Percentiles rank a stretch among this genome's conserved stretches.
phyloP scores from a whole-genome alignment of 2,888 invertebrate species.

The Mylabris sibirica region DNA sequence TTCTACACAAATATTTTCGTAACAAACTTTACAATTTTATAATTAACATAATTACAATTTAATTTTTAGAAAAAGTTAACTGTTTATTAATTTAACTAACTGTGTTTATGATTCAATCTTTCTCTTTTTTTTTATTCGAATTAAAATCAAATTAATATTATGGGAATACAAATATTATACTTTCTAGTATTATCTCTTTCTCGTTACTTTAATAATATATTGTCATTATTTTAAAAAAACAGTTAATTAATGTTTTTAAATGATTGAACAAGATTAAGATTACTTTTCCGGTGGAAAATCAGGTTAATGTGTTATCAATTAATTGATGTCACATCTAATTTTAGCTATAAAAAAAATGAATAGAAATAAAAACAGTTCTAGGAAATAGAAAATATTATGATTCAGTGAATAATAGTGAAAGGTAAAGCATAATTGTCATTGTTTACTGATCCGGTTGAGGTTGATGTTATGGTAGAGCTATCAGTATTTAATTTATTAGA shows the following conservation, averaged over 20 bases:
- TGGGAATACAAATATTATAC: neutral
- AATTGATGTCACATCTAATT: neutral
- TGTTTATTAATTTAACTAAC: constrained; percentile 13
- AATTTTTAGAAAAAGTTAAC: constrained; percentile 19
- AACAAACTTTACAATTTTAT: constrained; percentile 5
- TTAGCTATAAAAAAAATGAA: neutral
- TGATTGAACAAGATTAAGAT: neutral
- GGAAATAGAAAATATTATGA: neutral
- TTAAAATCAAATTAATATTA: neutral
- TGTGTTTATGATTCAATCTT: neutral
- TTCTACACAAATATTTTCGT: neutral
- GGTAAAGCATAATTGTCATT: neutral
- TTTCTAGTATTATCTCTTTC: neutral
- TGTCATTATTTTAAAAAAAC: neutral
- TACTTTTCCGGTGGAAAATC: neutral
- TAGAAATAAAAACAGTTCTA: neutral
- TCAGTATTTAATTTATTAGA: neutral
- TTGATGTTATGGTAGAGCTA: neutral
- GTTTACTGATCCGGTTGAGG: neutral
- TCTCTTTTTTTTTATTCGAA: neutral
- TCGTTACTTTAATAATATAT: neutral
- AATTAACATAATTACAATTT: constrained; percentile 19
- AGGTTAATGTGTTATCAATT: constrained; percentile 2
- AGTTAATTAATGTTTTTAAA: neutral
- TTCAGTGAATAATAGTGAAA: neutral